Base-by-base conservation (phyloP, 2,113 vertebrate species). In the Neodontobutis hainanensis region DNA sequence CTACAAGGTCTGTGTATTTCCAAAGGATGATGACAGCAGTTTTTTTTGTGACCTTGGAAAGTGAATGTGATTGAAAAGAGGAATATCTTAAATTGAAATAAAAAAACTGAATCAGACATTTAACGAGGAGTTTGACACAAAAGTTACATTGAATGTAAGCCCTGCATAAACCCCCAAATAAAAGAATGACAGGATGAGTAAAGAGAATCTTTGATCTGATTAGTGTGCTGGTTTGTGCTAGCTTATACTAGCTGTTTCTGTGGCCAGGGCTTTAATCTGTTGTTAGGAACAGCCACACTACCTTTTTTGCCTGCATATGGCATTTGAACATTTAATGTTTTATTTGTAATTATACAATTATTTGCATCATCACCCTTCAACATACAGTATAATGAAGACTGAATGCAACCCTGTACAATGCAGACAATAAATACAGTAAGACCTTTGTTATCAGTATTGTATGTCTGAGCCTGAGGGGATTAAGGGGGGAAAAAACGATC, bases 401-500 rank as follows among this genome's bases (percentile, higher is more conserved):
- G 8, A 55, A n/a, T 14, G 43, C 38, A 27, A 43, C 53, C 56
- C 27, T 64, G 12, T 60, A 68, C 12, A 51, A 69, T 66, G 36
- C 32, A 27, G 5, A 14, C 47, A 55, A 75, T 50, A 56, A 71
- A 61, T 40, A 65, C 35, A 75, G 72, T 65, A 82, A 78, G 80
- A 64, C 43, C 27, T 65, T 65, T 81, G 53, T 15, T 83, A 14
- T 27, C 65, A 49, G 60, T 55, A 51, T 47, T 12, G n/a, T 52
- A 27, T 48, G 42, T 65, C 56, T 68, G 67, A 77, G 57, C 46
- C 63, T 32, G 5, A 34, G 44, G 61, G 19, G 68, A 49, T 69
- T 55, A 78, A 79, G 47, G 58, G 7, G 64, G 56, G 70, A 74
- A 79, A 73, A 60, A 72, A 71, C 69, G 53, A 69, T 66, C 63